Conservation (phyloP, 2,113 vertebrate genomes). For the Lepus americanus region DNA sequence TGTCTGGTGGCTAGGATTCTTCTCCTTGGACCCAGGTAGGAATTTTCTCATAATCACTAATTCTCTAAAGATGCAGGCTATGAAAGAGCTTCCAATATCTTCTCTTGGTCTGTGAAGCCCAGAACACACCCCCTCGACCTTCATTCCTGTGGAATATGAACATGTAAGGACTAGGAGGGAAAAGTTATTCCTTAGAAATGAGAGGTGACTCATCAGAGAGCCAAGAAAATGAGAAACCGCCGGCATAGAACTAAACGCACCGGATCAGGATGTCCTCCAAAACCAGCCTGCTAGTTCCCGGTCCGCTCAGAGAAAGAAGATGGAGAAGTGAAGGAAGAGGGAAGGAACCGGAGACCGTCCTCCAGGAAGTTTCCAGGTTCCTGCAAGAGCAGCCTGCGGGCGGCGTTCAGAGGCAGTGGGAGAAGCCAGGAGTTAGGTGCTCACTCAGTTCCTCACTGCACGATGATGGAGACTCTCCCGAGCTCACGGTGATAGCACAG, state of each 20-base stretch:
- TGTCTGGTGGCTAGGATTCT: slow-evolving; percentile 13
- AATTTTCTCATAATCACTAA: slow-evolving; percentile 27
- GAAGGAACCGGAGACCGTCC: neutral
- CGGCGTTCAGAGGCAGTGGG: neutral
- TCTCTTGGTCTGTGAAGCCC: slow-evolving; percentile 29
- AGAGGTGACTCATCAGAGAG: neutral
- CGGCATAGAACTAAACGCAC: neutral
- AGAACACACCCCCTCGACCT: neutral
- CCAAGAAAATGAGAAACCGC: neutral
- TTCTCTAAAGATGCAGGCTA: neutral
- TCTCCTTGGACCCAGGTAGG: neutral
- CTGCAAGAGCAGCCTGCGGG: neutral
- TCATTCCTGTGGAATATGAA: neutral
- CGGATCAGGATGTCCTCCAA: neutral
- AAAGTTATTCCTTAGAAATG: neutral
- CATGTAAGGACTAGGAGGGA: neutral
- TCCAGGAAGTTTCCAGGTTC: neutral
- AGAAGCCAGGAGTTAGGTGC: neutral
- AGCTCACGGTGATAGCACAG: neutral
- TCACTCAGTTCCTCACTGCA: neutral
- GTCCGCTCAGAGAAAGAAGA: neutral
- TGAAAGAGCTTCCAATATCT: neutral
- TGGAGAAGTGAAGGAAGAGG: no score
- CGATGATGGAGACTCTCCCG: neutral
- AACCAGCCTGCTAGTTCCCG: neutral